A percentile compares a stretch with the other conserved stretches of the same genome.
phyloP scores from a whole-genome alignment of 2,888 invertebrate species.

The Nipponacmea schrenckii region DNA sequence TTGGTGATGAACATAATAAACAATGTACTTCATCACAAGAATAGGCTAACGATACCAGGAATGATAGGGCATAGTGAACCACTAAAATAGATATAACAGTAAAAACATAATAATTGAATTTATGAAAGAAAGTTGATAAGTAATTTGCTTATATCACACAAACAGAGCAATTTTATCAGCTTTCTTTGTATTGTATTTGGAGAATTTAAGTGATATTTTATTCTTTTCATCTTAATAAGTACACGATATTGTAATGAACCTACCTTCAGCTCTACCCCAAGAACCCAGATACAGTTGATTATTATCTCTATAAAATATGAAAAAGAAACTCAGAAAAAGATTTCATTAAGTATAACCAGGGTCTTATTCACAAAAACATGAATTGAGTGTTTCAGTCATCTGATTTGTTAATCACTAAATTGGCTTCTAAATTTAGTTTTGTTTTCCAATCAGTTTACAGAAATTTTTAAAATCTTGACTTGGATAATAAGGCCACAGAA shows the following conservation, averaged over 20 bases:
- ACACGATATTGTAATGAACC: neutral
- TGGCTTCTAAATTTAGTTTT: no score
- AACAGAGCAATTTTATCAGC: neutral
- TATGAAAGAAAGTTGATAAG: slow-evolving; percentile 4
- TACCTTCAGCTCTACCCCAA: slow-evolving; percentile 86
- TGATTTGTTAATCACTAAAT: no score
- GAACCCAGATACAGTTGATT: slow-evolving; percentile 91
- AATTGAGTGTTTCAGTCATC: no score
- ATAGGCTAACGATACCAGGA: slow-evolving; percentile 92
- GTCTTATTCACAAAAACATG: no score
- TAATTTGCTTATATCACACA: neutral
- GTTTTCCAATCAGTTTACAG: no score
- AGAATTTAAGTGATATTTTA: no score
- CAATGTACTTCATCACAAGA: slow-evolving; percentile 83
- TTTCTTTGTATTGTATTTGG: no score
- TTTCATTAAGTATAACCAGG: no score
- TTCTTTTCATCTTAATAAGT: no score
- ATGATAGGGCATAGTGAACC: slow-evolving; percentile 90
- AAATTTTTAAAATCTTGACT: neutral
- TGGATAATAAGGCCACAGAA: neutral
- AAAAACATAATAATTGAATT: neutral
- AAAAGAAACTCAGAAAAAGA: neutral
- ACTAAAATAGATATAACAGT: slow-evolving; percentile 67
- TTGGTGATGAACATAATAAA: slow-evolving; percentile 77
- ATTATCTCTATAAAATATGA: slow-evolving; percentile 45